These are phyloP conservation scores for Pogonocichla stellata DNA, from an alignment of 2,113 vertebrate genomes.

Conservation along the genomic window DNA sequence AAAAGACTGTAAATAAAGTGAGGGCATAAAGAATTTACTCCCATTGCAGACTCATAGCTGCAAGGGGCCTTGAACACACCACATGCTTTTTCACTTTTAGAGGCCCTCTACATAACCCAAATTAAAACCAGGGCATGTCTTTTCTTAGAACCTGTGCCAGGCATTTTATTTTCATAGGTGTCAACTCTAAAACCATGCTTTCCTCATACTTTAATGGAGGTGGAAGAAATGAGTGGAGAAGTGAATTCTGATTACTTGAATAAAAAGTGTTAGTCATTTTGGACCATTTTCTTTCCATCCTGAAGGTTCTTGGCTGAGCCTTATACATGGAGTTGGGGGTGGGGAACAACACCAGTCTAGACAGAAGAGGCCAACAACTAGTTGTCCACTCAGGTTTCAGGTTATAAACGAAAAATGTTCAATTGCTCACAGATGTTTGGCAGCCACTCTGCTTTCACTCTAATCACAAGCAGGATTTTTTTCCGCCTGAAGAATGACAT, in stretches of 20 bases:
- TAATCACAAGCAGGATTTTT: neutral
- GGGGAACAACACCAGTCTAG: slow-evolving; percentile 51
- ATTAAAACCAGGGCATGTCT: slow-evolving; percentile 53
- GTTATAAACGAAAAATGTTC: slow-evolving; percentile 26
- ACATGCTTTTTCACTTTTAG: slow-evolving; percentile 55
- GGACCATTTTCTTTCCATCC: neutral
- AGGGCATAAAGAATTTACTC: neutral
- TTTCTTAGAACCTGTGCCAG: slow-evolving; percentile 34
- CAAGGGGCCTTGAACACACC: neutral
- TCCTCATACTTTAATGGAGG: neutral
- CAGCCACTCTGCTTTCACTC: neutral
- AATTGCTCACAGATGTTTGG: slow-evolving; percentile 66
- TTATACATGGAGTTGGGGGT: neutral
- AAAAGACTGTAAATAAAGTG: slow-evolving; percentile 2
- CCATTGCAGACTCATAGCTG: neutral
- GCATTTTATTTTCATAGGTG: slow-evolving; percentile 37
- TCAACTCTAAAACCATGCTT: slow-evolving; percentile 5
- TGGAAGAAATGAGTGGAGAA: neutral
- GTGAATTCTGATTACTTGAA: neutral
- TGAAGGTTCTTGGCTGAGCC: slow-evolving; percentile 46
- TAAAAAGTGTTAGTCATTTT: neutral
- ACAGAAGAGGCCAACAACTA: slow-evolving; percentile 43
- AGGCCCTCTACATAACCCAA: neutral
- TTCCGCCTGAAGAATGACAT: slow-evolving; percentile 1
- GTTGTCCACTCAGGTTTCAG: slow-evolving; percentile 44